Conservation (phyloP, 2,888 invertebrate species). For the Crioceris asparagi region DNA sequence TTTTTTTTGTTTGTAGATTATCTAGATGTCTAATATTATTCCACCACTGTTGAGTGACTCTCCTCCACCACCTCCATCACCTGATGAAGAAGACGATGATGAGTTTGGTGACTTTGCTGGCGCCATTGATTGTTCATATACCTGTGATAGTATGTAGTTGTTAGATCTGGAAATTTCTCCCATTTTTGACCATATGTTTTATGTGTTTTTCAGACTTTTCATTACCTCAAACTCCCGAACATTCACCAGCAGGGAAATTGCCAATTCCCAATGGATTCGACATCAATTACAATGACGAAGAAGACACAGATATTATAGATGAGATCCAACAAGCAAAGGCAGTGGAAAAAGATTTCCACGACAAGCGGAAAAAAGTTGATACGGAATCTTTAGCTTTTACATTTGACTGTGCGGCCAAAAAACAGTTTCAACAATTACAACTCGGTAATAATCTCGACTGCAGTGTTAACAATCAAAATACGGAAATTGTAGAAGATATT, state of each 20-base stretch:
- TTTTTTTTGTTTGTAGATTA: too few species aligned
- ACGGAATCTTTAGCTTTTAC: too few species aligned
- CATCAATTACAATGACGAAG: constrained; percentile 21
- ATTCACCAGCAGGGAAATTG: constrained; percentile 21
- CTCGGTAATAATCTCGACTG: too few species aligned
- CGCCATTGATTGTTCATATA: constrained; percentile 31
- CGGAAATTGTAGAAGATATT: too few species aligned
- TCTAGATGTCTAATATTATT: constrained; percentile 40
- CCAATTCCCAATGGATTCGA: constrained; percentile 17
- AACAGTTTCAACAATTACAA: too few species aligned
- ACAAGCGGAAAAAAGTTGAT: constrained; percentile 24
- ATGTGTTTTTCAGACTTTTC: constrained; percentile 15
- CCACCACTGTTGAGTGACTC: constrained; percentile 47
- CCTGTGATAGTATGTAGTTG: constrained; percentile 30
- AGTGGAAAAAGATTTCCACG: constrained; percentile 27
- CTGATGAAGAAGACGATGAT: constrained; percentile 42
- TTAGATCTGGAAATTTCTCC: too few species aligned
- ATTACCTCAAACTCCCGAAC: constrained; percentile 21
- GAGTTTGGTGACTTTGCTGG: constrained; percentile 53
- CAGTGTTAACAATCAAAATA: too few species aligned
- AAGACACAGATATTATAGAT: constrained; percentile 7
- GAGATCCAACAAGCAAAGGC: constrained; percentile 10
- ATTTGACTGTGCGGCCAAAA: too few species aligned
- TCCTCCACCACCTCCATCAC: constrained; percentile 48
- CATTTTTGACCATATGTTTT: not conserved